These are phyloP conservation scores for Calliphora vomitoria DNA, from an alignment of 2,888 invertebrate species.

Conservation along the genomic window DNA sequence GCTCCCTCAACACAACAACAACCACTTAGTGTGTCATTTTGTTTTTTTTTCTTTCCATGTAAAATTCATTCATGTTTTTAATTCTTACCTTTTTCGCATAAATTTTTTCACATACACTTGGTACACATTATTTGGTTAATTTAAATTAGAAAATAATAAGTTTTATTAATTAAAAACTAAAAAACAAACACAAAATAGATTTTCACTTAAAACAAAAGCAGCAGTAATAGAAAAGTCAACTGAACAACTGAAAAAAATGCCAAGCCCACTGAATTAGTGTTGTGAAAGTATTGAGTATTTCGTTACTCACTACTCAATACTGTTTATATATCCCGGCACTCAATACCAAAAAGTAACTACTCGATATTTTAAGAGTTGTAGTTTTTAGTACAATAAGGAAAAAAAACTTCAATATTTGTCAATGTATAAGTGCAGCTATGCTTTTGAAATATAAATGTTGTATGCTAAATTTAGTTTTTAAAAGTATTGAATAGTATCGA, in stretches of 20 bases:
- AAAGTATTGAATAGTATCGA: too few species aligned
- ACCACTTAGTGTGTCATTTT: slow-evolving; percentile 63
- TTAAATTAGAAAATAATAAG: slow-evolving; percentile 47
- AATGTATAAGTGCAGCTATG: too few species aligned
- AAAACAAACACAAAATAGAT: slow-evolving; percentile 57
- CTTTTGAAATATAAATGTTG: too few species aligned
- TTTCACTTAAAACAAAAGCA: slow-evolving; percentile 52
- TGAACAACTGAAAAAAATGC: slow-evolving; percentile 67
- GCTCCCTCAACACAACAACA: slow-evolving; percentile 59
- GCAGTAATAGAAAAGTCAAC: slow-evolving; percentile 63
- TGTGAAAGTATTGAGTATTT: too few species aligned
- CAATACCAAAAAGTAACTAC: too few species aligned
- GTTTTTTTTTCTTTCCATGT: slow-evolving; percentile 17
- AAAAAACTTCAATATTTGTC: too few species aligned
- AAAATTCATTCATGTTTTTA: slow-evolving; percentile 47
- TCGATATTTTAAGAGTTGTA: too few species aligned
- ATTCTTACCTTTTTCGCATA: slow-evolving; percentile 63
- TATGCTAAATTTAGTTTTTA: too few species aligned
- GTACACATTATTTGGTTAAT: slow-evolving; percentile 47
- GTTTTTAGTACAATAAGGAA: too few species aligned
- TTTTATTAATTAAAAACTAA: slow-evolving; percentile 56
- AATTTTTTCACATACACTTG: slow-evolving; percentile 50
- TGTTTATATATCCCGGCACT: too few species aligned
- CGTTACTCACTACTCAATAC: too few species aligned
- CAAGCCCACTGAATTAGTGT: slow-evolving; percentile 62